Evolutionary conservation across 2,113 vertebrate species (phyloP).

Genomic region (Halcyon senegalensis): DNA sequence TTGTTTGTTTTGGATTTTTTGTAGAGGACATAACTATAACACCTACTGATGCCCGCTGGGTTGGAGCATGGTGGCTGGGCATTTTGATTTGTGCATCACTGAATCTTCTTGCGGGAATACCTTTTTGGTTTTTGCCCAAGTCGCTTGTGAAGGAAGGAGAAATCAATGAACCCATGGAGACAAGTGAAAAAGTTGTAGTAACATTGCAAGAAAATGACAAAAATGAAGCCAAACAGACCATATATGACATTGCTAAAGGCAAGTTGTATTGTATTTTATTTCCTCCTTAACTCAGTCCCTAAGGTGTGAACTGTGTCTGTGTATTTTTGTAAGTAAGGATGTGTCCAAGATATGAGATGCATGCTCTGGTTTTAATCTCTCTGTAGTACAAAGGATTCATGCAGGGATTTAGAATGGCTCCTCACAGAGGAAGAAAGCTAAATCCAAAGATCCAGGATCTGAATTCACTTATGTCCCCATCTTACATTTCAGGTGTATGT

Average conservation of each 20-base stretch:
- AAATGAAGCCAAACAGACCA: conserved; percentile 27
- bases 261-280: background rate
- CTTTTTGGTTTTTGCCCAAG: conserved; percentile 80
- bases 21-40: conserved; percentile 73
- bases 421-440: background rate
- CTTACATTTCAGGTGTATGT: background rate
- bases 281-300: background rate
- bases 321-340: background rate
- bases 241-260: conserved; percentile 72
- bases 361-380: background rate
- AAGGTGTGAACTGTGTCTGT: background rate
- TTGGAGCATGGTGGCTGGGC: conserved; percentile 83
- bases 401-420: background rate
- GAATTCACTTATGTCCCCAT: background rate
- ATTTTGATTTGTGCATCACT: conserved; percentile 74
- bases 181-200: background rate
- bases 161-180: background rate
- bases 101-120: conserved; percentile 70
- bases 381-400: background rate
- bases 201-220: background rate
- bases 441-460: background rate
- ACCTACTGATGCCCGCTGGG: conserved; percentile 76
- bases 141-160: conserved; percentile 72
- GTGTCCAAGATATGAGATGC: background rate
- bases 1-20: background rate